These are phyloP conservation scores for Drosophila erecta DNA, from an alignment of 1,140 invertebrate genomes.

Conservation along the genomic window DNA sequence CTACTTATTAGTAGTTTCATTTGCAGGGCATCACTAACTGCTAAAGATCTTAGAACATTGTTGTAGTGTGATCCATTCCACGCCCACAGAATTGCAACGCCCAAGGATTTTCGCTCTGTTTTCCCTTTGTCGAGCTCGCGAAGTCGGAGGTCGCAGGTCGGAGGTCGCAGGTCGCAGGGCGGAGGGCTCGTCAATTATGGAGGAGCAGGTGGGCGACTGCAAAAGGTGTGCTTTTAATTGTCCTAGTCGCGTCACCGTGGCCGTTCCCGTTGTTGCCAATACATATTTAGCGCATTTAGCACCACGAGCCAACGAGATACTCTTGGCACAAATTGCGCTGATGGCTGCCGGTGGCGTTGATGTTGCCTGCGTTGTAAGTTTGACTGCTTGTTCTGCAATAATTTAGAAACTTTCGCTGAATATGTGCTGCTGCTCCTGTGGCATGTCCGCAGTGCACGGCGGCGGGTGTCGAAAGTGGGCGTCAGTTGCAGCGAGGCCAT, in stretches of 20 bases:
- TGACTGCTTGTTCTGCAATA: slow-evolving; percentile 79
- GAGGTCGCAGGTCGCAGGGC: slow-evolving; percentile 1
- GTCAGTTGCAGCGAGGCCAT: slow-evolving; percentile 18
- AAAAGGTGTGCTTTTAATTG: slow-evolving; percentile 82
- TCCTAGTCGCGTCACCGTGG: slow-evolving; percentile 43
- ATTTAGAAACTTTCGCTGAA: slow-evolving; percentile 81
- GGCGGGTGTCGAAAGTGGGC: slow-evolving; percentile 48
- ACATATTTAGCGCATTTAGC: slow-evolving; percentile 73
- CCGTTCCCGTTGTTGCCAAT: slow-evolving; percentile 33
- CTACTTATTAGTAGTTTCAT: no score
- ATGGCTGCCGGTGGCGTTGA: slow-evolving; percentile 43
- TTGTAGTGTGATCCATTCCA: slow-evolving; percentile 6
- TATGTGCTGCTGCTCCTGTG: slow-evolving; percentile 73
- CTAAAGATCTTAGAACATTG: not conserved
- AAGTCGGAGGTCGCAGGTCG: not conserved
- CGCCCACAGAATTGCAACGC: slow-evolving; percentile 50
- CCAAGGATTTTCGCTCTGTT: slow-evolving; percentile 59
- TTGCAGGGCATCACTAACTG: no score
- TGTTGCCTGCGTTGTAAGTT: slow-evolving; percentile 57
- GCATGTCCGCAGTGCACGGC: slow-evolving; percentile 39
- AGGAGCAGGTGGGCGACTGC: slow-evolving; percentile 60
- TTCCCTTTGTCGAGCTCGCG: slow-evolving; percentile 45
- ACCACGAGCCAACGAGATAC: slow-evolving; percentile 37
- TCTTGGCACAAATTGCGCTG: slow-evolving; percentile 65
- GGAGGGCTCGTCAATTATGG: slow-evolving; percentile 73